These are phyloP conservation scores for Pygmarrhopalites habei DNA, from an alignment of 1,140 invertebrate genomes.

Conservation along the genomic window DNA sequence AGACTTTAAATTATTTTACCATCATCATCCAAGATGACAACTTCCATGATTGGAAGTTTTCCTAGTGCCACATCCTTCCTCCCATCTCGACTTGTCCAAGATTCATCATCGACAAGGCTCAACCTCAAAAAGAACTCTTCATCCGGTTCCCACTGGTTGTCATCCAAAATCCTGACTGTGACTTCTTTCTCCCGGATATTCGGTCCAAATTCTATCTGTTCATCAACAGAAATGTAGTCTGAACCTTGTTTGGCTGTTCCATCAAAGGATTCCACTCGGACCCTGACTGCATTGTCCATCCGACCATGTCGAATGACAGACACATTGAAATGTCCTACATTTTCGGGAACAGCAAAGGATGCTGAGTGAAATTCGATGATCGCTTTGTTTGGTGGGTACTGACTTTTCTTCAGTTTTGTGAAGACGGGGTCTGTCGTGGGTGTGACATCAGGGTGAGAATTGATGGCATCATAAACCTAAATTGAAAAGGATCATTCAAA, in stretches of 20 bases:
- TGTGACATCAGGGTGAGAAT: constrained; percentile 45
- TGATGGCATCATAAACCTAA: constrained; percentile 51
- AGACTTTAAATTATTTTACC: too few relatives aligned
- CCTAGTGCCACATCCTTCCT: constrained; percentile 42
- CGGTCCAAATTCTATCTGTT: constrained; percentile 52
- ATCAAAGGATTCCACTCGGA: constrained; percentile 56
- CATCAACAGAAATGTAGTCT: constrained; percentile 54
- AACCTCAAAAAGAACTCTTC: constrained; percentile 54
- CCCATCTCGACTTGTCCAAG: constrained; percentile 39
- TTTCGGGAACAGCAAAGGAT: constrained; percentile 52
- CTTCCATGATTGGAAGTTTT: constrained; percentile 54
- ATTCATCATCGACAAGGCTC: constrained; percentile 44
- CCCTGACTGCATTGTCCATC: constrained; percentile 46
- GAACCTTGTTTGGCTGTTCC: constrained; percentile 49
- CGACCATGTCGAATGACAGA: constrained; percentile 51
- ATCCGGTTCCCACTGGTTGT: constrained; percentile 52
- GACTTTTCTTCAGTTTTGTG: constrained; percentile 26
- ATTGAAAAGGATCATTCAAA: too few relatives aligned
- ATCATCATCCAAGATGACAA: constrained; percentile 60
- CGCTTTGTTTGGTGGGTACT: constrained; percentile 42
- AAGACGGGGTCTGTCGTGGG: constrained; percentile 44
- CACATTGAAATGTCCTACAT: constrained; percentile 51
- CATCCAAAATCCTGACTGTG: constrained; percentile 54
- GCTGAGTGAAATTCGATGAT: constrained; percentile 55
- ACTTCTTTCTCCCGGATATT: constrained; percentile 48